Base-by-base conservation (phyloP, 2,888 invertebrate genomes). In the Watsonalla cultraria region DNA sequence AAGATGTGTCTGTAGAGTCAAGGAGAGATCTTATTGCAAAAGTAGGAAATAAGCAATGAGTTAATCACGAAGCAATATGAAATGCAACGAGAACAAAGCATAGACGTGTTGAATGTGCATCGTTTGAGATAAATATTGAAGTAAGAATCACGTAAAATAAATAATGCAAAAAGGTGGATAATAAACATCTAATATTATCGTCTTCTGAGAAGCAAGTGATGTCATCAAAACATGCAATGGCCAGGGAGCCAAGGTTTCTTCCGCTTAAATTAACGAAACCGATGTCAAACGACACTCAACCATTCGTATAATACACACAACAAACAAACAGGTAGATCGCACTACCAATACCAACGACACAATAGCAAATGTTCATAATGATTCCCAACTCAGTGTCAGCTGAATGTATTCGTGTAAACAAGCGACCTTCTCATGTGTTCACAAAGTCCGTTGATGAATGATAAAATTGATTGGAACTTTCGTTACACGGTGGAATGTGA, bases 381-480 rank as follows among this genome's bases (percentile, higher is more conserved):
- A 49, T 37, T 14, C 37, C 15, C 11, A 15, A 49, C 49, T 11
- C 9, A 9, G 37, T 37, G 15, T 39, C 37, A 15, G 33, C 13
- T 35, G n/a, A 9, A 4, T 37, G 5, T 37, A 14, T 37, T 35
- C 24, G 24, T 49, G 49, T 39, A 11, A 15, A 15, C 49, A 46
- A 58, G 52, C 53, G 66, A 59, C 75, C 73, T 73, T 72, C 68
- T 56, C 51, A 55, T 56, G 51, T 51, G 53, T 61, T 63, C 56
- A 57, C 64, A 61, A 54, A 54, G 52, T 37, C 56, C 52, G 52
- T 46, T 61, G 66, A 74, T 64, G 67, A 68, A 70, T 66, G 61
- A 62, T 56, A 69, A 66, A 76, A 76, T 74, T 68, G 71, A 77
- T 74, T 68, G 68, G 58, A 64, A 68, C 70, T 74, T 68, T 71